Base-by-base conservation (phyloP, 2,888 invertebrate genomes). In the Morpho helenor region DNA sequence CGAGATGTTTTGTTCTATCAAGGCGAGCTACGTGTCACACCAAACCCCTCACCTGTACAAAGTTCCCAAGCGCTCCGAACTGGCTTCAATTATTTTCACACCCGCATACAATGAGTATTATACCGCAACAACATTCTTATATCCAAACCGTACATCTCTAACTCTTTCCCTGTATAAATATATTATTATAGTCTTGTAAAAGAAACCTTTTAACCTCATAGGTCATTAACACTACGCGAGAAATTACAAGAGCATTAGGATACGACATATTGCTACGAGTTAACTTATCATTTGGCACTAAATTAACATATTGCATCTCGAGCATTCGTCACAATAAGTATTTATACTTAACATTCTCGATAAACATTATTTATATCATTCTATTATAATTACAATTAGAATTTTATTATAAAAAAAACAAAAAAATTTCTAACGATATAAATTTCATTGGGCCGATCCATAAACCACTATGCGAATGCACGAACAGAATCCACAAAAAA, bases 221-320 rank as follows among this genome's bases (percentile, higher is more conserved):
- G 89, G 89, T 88, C 75, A 81, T 83, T 87, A 85, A 87, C 87
- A 86, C 87, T 89, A 89, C 85, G 80, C 84, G 86, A 88, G 83
- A 85, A 82, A 84, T 84, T 87, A 87, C 84, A 87, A 87, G 87
- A 86, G 86, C 84, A 82, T 88, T 87, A 88, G 85, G 84, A 84
- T 87, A 87, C 82, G 76, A 82, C 83, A 87, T 88, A 89, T 87
- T 82, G 89, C 89, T 90, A 90, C 87, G 78, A 89, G 89, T 88
- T 87, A 89, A 90, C 86, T 89, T 89, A 89, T 89, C 88, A 89
- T 90, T 90, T 90, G 90, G 90, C 90, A 90, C 90, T 89, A 90
- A 89, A 88, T 84, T 88, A 89, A 89, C 87, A 87, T 90, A 90
- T 89, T 88, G 88, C 89, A 87, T 87, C 82, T 84, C 87, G 87